A percentile compares a stretch with the other conserved stretches of the same genome.
These are phyloP conservation scores for Hemicordylus capensis DNA, from an alignment of 2,113 vertebrate genomes.

Conservation along the genomic window DNA sequence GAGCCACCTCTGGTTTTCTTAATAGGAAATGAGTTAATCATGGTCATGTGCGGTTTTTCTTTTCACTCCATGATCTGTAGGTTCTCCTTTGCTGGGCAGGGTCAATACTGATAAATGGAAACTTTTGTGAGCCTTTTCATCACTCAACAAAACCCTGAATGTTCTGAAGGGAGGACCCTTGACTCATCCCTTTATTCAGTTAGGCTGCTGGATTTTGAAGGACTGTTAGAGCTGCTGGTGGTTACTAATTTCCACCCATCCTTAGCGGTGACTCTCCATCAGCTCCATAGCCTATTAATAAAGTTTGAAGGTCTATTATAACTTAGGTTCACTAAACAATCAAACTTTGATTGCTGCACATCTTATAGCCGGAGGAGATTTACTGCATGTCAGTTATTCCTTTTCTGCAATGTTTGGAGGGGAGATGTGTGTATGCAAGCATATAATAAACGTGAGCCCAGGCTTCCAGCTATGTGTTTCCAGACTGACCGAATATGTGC, in stretches of 20 bases:
- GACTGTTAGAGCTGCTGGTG: background rate
- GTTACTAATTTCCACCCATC: background rate
- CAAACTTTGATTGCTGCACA: background rate
- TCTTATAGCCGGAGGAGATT: background rate
- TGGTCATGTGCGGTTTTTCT: background rate
- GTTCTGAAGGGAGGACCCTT: background rate
- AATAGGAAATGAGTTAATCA: background rate
- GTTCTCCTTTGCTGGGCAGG: background rate
- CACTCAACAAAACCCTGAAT: background rate
- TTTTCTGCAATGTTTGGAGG: background rate
- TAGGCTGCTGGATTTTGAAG: background rate
- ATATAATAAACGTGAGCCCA: background rate
- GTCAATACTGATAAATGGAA: slow-evolving; percentile 1
- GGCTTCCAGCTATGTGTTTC: background rate
- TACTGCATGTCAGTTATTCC: background rate
- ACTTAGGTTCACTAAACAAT: background rate
- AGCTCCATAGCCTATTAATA: background rate
- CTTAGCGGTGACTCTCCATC: background rate
- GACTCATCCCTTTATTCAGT: background rate
- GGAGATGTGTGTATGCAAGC: background rate
- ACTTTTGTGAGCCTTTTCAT: background rate
- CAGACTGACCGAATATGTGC: background rate
- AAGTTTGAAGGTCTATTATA: slow-evolving; percentile 11
- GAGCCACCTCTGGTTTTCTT: background rate
- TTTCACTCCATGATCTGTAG: background rate